These are phyloP conservation scores for Ophiothrix spiculata DNA, from an alignment of 35 echinoderm and acorn worm genomes.

Conservation along the genomic window DNA sequence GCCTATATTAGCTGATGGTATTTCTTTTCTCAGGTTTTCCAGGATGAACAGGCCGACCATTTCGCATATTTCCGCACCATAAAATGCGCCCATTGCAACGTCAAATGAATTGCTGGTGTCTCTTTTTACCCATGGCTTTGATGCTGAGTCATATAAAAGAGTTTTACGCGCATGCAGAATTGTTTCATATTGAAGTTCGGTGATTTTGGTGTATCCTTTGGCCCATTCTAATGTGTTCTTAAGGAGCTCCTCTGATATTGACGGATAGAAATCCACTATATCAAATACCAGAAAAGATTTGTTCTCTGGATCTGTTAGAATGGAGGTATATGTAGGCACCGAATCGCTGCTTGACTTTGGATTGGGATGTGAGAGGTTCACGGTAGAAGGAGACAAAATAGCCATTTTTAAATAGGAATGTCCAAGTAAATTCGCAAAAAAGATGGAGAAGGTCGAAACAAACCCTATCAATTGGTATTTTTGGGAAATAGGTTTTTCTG, in stretches of 20 bases:
- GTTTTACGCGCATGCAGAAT: background rate
- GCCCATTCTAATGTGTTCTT: background rate
- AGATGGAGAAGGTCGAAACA: too few relatives aligned
- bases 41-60: slow-evolving; percentile 22
- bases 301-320: too few relatives aligned
- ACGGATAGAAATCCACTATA: background rate
- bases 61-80: slow-evolving; percentile 37
- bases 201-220: background rate
- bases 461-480: too few relatives aligned
- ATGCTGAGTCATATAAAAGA: too few relatives aligned
- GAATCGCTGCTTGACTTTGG: too few relatives aligned
- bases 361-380: too few relatives aligned
- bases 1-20: background rate
- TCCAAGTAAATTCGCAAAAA: too few relatives aligned
- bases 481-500: too few relatives aligned
- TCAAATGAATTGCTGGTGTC: background rate
- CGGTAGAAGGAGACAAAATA: too few relatives aligned
- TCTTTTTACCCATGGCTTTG: background rate
- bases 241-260: background rate
- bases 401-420: too few relatives aligned
- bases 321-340: too few relatives aligned
- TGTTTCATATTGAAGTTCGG: background rate
- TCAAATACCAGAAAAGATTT: background rate
- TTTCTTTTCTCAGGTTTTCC: background rate
- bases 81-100: slow-evolving; percentile 20